Evolutionary conservation across 2,797 vertebrate species (phyloP).

Genomic region (Cuniculus paca): DNA sequence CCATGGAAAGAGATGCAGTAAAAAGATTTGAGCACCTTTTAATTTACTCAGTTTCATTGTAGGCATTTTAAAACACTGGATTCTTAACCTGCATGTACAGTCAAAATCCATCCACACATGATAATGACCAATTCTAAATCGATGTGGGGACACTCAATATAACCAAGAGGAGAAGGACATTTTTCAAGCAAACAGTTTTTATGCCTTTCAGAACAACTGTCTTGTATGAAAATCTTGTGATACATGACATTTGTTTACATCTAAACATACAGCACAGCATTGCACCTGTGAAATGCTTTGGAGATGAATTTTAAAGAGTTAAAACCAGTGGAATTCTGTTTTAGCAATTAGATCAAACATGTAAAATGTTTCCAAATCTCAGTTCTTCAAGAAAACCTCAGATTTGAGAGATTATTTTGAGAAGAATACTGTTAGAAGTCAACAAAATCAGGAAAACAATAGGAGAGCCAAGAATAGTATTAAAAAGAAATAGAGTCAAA

Average conservation of each 20-base stretch:
- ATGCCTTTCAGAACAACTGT: conserved; percentile 12
- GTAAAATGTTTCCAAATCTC: conserved; percentile 49
- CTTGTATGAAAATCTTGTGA: background rate
- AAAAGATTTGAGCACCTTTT: conserved; percentile 56
- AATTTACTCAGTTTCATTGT: conserved; percentile 13
- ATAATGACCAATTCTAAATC: background rate
- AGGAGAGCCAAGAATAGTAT: background rate
- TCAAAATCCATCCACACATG: conserved; percentile 11
- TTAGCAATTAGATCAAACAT: conserved; percentile 26
- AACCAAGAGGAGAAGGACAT: background rate
- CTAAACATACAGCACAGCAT: conserved; percentile 60
- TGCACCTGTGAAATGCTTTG: conserved; percentile 57
- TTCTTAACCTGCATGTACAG: background rate
- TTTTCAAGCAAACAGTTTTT: conserved; percentile 38
- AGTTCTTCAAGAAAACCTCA: conserved; percentile 66
- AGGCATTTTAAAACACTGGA: background rate
- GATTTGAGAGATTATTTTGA: conserved; percentile 66
- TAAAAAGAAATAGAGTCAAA: conserved; percentile 74
- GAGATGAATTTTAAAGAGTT: conserved; percentile 43
- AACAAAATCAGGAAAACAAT: conserved; percentile 71
- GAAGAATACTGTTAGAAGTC: conserved; percentile 58
- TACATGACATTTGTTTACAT: conserved; percentile 60
- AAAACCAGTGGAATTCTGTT: conserved; percentile 69
- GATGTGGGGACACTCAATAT: background rate
- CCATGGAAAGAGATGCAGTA: background rate